Evolutionary conservation across 2,113 vertebrate genomes (phyloP).

Genomic region (Hippocampus comes): DNA sequence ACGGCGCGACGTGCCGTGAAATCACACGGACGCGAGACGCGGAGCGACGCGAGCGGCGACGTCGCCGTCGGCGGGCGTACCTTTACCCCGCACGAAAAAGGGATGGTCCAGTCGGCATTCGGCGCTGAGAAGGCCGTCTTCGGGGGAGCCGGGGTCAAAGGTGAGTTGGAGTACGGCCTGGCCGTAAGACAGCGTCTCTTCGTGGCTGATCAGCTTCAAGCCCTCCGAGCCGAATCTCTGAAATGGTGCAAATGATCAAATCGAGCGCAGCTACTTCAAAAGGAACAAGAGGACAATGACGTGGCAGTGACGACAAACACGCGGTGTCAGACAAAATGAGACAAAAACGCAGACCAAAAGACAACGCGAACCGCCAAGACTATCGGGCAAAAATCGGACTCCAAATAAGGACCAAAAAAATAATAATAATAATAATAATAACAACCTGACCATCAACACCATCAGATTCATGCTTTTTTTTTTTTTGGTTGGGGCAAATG

Average conservation of each 20-base stretch:
- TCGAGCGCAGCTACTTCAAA: neutral
- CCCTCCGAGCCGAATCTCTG: slow-evolving; percentile 90
- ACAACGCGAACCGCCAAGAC: too few species aligned
- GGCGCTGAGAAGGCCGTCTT: slow-evolving; percentile 84
- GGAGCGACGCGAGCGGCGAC: too few species aligned
- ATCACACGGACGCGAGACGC: too few species aligned
- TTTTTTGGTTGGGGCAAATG: too few species aligned
- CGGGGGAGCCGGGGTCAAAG: slow-evolving; percentile 92
- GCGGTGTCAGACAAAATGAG: too few species aligned
- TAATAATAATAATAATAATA: too few species aligned
- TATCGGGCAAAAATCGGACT: too few species aligned
- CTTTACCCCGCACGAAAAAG: slow-evolving; percentile 98
- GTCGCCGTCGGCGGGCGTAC: slow-evolving; percentile 58
- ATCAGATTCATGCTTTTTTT: too few species aligned
- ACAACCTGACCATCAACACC: too few species aligned
- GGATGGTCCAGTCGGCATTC: slow-evolving; percentile 96
- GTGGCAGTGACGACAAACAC: too few species aligned
- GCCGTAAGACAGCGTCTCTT: slow-evolving; percentile 90
- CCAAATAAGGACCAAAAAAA: too few species aligned
- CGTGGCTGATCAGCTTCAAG: slow-evolving; percentile 87
- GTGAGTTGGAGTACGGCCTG: slow-evolving; percentile 93
- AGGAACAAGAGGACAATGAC: fast-evolving
- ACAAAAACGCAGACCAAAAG: too few species aligned
- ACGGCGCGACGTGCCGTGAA: neutral
- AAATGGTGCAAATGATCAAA: slow-evolving; percentile 25